These are phyloP conservation scores for Rhinophrynus dorsalis DNA, from an alignment of 2,797 vertebrate genomes.

Conservation along the genomic window DNA sequence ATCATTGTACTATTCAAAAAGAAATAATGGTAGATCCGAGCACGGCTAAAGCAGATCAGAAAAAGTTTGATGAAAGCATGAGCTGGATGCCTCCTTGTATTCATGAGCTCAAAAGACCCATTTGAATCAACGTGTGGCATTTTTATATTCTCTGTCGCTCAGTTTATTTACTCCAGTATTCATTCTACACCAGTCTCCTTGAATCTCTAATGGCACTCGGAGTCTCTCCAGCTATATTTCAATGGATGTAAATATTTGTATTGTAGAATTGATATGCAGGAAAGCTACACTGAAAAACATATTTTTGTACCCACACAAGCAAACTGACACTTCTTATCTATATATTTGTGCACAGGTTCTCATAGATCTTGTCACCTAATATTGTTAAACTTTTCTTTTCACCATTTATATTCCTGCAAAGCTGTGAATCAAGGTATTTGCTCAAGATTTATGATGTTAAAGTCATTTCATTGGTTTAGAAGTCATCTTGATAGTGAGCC, in stretches of 20 bases:
- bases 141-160: too few relatives aligned
- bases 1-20: too few relatives aligned
- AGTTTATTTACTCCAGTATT: too few relatives aligned
- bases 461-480: conserved; percentile 55
- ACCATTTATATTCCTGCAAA: conserved; percentile 52
- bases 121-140: too few relatives aligned
- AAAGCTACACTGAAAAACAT: conserved; percentile 1
- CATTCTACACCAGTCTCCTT: too few relatives aligned
- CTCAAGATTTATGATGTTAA: conserved; percentile 54
- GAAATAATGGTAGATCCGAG: too few relatives aligned
- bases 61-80: too few relatives aligned
- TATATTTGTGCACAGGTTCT: conserved; percentile 25
- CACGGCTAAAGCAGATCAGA: too few relatives aligned
- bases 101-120: too few relatives aligned
- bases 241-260: conserved; percentile 18
- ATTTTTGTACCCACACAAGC: conserved; percentile 14
- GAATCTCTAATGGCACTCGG: too few relatives aligned
- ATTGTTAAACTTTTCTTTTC: conserved; percentile 46
- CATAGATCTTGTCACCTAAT: conserved; percentile 47
- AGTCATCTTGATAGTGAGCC: conserved; percentile 53
- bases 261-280: conserved; percentile 3
- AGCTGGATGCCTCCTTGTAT: too few relatives aligned
- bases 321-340: conserved; percentile 40
- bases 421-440: conserved; percentile 47
- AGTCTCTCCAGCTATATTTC: neutral